Evolutionary conservation across 23 tunicate species (phyloP).

Genomic region (Clavelina lepadiformis): DNA sequence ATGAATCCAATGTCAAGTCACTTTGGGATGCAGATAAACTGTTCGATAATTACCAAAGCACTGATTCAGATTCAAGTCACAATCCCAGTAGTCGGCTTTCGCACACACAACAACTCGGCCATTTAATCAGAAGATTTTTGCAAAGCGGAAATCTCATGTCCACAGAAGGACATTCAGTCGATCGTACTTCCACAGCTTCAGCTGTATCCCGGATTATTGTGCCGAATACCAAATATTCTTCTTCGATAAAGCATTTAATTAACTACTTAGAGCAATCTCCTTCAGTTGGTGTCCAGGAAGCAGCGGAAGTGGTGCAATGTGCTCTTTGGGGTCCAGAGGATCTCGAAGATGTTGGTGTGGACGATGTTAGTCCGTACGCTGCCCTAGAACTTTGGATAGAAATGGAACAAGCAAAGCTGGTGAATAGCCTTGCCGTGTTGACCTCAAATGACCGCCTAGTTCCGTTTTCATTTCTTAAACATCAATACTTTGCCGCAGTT

Average conservation of each 20-base stretch:
- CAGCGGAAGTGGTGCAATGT: constrained; percentile 64
- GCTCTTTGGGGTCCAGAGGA: constrained; percentile 94
- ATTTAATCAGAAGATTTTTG: constrained; percentile 24
- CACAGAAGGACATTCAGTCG: constrained; percentile 10
- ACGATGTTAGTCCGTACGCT: constrained; percentile 55
- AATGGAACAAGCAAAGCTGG: constrained; percentile 88
- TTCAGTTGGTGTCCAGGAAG: constrained; percentile 30
- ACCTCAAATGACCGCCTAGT: constrained; percentile 40
- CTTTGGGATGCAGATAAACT: constrained; percentile 9
- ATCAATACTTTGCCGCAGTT: constrained; percentile 63
- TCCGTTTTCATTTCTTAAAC: constrained; percentile 48
- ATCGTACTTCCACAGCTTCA: constrained; percentile 38
- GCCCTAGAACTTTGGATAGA: constrained; percentile 82
- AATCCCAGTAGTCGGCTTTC: constrained; percentile 3
- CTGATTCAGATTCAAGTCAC: constrained; percentile 44
- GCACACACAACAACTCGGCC: constrained; percentile 43
- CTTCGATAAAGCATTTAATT: constrained; percentile 58
- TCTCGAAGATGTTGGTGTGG: constrained; percentile 50
- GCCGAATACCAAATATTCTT: constrained; percentile 51
- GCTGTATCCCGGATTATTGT: constrained; percentile 29
- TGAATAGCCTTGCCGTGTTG: constrained; percentile 76
- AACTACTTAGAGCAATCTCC: constrained; percentile 37
- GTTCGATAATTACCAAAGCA: constrained; percentile 31
- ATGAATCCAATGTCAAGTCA: constrained; percentile 25
- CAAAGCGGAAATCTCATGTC: constrained; percentile 25